Percentiles rank a stretch among this genome's conserved stretches.
phyloP scores from a whole-genome alignment of 2,797 vertebrate genomes.

The Sphaeramia orbicularis region DNA sequence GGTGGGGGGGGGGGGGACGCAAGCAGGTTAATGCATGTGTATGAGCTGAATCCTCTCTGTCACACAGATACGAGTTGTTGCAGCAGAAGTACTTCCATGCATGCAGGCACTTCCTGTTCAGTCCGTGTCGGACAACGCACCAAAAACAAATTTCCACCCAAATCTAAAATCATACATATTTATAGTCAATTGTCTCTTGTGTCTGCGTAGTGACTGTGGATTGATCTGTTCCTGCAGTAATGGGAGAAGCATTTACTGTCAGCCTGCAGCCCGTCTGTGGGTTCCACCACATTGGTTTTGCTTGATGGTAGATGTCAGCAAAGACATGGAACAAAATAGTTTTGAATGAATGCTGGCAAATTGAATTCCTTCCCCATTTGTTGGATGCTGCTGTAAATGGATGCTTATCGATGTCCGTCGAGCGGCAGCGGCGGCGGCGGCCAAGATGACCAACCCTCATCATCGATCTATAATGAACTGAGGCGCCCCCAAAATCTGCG shows the following conservation, averaged over 20 bases:
- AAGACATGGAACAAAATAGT: constrained; percentile 74
- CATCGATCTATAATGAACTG: constrained; percentile 72
- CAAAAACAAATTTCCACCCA: constrained; percentile 38
- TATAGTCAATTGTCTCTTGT: constrained; percentile 35
- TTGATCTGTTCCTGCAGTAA: constrained; percentile 69
- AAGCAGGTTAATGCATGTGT: too few relatives aligned
- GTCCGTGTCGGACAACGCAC: neutral
- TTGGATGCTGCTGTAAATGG: constrained; percentile 72
- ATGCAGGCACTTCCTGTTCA: neutral
- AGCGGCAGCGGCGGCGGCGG: constrained; percentile 41
- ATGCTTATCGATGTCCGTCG: constrained; percentile 72
- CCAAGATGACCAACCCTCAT: constrained; percentile 62
- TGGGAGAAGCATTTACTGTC: constrained; percentile 59
- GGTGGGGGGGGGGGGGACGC: too few relatives aligned
- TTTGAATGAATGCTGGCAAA: constrained; percentile 82
- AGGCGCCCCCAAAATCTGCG: constrained; percentile 34
- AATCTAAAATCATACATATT: constrained; percentile 51
- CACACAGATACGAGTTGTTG: too few relatives aligned
- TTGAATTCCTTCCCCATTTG: constrained; percentile 80
- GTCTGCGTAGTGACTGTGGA: constrained; percentile 33
- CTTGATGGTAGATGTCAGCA: constrained; percentile 77
- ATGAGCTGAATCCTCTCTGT: too few relatives aligned
- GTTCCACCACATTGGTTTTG: constrained; percentile 79
- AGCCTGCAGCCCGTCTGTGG: constrained; percentile 67
- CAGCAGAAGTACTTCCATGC: too few relatives aligned